Evolutionary conservation across 2,113 vertebrate genomes (phyloP), one percentile per base, ranked within the genome.

Genomic region (Xiphophorus hellerii): DNA sequence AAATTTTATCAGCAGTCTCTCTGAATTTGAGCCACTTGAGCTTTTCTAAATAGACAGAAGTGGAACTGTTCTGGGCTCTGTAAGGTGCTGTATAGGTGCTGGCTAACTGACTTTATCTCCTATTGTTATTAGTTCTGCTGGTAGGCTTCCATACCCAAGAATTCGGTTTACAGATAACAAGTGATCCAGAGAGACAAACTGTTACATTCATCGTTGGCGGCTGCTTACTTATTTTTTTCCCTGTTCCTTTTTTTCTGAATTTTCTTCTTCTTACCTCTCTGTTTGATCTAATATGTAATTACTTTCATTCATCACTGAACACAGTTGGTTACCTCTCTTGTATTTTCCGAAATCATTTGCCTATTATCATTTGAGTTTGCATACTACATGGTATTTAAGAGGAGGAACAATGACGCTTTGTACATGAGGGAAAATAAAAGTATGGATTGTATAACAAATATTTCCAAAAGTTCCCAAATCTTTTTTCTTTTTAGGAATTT

Each of bases 161-260:
- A 89, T 90, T 87, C 89, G 80, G 81, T 81, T 80, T 81, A 78
- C 70, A 91, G 79, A 90, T 80, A 83, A 84, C 81, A 85, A 90
- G 83, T 87, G 72, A 84, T 79, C 78, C 88, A 89, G 76, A 92
- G 84, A 82, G 82, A 83, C 81, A 90, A 81, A 83, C 69, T 65
- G 87, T 89, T 83, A 91, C 62, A 85, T 82, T 78, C 76, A 81
- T 80, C 42, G 44, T 65, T 73, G 77, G 64, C 71, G 4, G 1
- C 4, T 20, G 44, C 44, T 48, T 20, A 20, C 0, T 5, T 10
- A 14, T 17, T 77, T 1, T 15, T 12, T 22, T 71, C 64, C 17
- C 5, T 42, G 12, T 77, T 20, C 70, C 44, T 4, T 71, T 76
- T 35, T 73, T 66, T 60, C n/a, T 17, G 37, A 58, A 78, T 51